Base-by-base conservation (phyloP, 1,140 invertebrate genomes). In the Hylaeus volcanicus region DNA sequence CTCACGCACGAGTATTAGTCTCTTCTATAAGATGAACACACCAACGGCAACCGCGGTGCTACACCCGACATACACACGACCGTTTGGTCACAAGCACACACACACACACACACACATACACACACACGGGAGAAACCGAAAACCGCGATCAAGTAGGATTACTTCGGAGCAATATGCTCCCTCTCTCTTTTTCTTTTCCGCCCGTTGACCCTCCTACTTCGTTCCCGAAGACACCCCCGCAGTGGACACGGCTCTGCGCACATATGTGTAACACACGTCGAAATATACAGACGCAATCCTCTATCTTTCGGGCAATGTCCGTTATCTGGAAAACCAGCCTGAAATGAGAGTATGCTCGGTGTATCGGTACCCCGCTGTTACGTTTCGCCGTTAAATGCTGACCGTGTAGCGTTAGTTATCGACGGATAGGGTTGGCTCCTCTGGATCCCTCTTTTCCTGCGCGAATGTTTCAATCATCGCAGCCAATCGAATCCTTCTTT, bases 71-170 rank as follows among this genome's bases (percentile, higher is more conserved):
- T 73, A 70, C 48, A 74, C 70, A 45, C 12, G 48, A 41, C 39
- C 65, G 56, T 78, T 64, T 65, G 51, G 48, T 53, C 63, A 76
- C 60, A 56, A 51, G 74, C 66, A 56, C 72, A 68, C 81, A 85
- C 77, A 79, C 58, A 26, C 26, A 26, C 81, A 85, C 77, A 79
- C 58, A 79, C 58, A 26, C 26, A 26, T 79, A 85, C 77, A 79
- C 58, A 81, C 71, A 78, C 84, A 80, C 56, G 84, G 83, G 51
- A 51, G 66, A 88, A 89, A 88, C 91, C 90, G 88, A 93, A 92
- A 92, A 91, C 91, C 92, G 89, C 92, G 92, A 93, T 93, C 91
- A 92, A 92, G 91, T 90, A 90, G 91, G 92, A 93, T 93, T 93
- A 92, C 91, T 89, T 81, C 80, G 86, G 84, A 91, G 90, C 92